These are phyloP conservation scores for Leptothorax acervorum DNA, from an alignment of 2,888 invertebrate genomes.

Conservation along the genomic window DNA sequence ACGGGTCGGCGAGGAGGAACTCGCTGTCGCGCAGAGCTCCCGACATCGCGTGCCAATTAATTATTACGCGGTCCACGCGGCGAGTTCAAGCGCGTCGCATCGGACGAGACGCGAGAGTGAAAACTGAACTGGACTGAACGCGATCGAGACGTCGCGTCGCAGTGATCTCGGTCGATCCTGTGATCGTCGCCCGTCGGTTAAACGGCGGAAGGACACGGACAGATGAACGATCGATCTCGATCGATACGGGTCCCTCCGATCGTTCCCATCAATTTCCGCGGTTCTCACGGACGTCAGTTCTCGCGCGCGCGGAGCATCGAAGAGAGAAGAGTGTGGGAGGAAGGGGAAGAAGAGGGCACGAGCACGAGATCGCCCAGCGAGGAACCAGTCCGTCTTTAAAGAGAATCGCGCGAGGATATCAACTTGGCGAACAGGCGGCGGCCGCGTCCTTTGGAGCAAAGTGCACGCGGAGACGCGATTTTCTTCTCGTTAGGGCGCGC, in stretches of 20 bases:
- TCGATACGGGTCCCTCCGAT: neutral
- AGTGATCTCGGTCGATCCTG: neutral
- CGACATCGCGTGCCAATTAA: neutral
- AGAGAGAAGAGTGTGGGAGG: neutral
- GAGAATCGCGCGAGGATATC: neutral
- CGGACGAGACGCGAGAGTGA: neutral
- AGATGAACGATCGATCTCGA: conserved; percentile 1
- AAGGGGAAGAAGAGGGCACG: neutral
- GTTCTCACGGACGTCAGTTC: neutral
- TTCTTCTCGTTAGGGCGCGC: neutral
- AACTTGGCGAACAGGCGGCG: neutral
- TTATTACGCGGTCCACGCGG: neutral
- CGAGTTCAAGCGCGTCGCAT: neutral
- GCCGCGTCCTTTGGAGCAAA: neutral
- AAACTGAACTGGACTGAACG: neutral
- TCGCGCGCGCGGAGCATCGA: neutral
- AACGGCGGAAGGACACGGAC: neutral
- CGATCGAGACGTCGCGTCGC: neutral
- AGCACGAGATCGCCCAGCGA: no score
- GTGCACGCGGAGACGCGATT: neutral
- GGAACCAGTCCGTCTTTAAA: neutral
- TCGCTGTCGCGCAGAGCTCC: neutral
- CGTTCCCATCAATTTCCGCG: neutral
- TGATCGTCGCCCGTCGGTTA: neutral
- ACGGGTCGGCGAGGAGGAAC: neutral